Percentiles rank a stretch among this genome's conserved stretches.
Evolutionary conservation across 1,140 invertebrate species (phyloP).

Genomic region (Atta texana): DNA sequence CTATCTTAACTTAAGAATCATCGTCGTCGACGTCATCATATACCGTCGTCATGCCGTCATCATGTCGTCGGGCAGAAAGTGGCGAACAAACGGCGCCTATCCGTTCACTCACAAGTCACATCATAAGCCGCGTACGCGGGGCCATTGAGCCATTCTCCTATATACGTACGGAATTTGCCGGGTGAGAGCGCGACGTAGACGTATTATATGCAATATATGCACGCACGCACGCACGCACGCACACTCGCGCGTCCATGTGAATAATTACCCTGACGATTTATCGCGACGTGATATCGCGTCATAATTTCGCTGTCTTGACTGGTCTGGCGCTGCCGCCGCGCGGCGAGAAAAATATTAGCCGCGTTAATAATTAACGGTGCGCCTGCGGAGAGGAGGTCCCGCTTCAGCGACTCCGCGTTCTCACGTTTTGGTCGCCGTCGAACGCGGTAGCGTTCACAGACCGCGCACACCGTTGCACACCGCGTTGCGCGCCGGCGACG

Average conservation of each 20-base stretch:
- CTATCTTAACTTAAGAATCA: neutral
- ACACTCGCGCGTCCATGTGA: slow-evolving; percentile 44
- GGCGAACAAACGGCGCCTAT: slow-evolving; percentile 49
- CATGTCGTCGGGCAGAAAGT: slow-evolving; percentile 12
- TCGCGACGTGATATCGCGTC: slow-evolving; percentile 74
- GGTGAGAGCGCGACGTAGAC: slow-evolving; percentile 11
- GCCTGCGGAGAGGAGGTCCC: slow-evolving; percentile 21
- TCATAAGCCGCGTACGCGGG: neutral
- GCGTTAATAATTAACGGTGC: slow-evolving; percentile 71
- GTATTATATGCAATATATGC: slow-evolving; percentile 9
- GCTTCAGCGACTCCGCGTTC: slow-evolving; percentile 42
- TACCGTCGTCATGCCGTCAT: neutral
- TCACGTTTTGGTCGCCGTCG: slow-evolving; percentile 41
- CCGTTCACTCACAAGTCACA: slow-evolving; percentile 2
- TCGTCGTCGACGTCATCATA: neutral
- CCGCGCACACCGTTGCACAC: neutral
- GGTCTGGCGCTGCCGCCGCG: slow-evolving; percentile 38
- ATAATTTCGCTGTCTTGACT: slow-evolving; percentile 67
- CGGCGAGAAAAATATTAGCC: slow-evolving; percentile 68
- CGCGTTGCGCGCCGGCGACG: neutral
- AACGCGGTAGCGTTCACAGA: neutral
- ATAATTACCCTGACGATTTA: slow-evolving; percentile 73
- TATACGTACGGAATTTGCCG: slow-evolving; percentile 4
- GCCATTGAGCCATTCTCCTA: slow-evolving; percentile 34
- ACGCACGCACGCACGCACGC: neutral